Percentiles rank a stretch among this genome's conserved stretches.
Conservation (phyloP, 2,113 vertebrate genomes). For the Formicarius rufipectus region DNA sequence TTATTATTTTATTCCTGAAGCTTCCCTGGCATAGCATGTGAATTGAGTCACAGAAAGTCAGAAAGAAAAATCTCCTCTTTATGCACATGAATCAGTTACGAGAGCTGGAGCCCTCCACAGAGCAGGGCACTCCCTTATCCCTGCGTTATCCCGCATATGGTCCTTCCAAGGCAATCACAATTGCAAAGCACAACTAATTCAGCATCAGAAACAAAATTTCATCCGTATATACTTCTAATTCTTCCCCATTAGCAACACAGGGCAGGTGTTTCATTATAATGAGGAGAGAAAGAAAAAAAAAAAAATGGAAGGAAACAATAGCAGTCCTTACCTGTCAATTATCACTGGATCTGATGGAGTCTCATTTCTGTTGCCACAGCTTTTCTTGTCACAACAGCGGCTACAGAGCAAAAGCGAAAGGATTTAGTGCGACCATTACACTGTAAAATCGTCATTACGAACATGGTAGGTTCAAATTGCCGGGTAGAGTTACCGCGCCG, state of each 20-base stretch:
- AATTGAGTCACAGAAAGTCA: slow-evolving; percentile 74
- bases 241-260: slow-evolving; percentile 69
- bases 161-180: slow-evolving; percentile 61
- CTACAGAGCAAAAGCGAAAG: slow-evolving; percentile 81
- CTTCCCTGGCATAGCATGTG: slow-evolving; percentile 76
- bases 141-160: slow-evolving; percentile 61
- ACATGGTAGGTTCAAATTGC: slow-evolving; percentile 78
- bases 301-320: slow-evolving; percentile 73
- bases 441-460: slow-evolving; percentile 79
- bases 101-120: slow-evolving; percentile 66
- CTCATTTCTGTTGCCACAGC: slow-evolving; percentile 99
- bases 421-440: slow-evolving; percentile 81
- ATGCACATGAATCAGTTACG: slow-evolving; percentile 75
- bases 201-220: slow-evolving; percentile 69
- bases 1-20: slow-evolving; percentile 85
- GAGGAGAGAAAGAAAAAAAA: slow-evolving; percentile 7
- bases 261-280: slow-evolving; percentile 79
- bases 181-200: slow-evolving; percentile 54
- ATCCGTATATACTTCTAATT: slow-evolving; percentile 60
- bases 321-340: slow-evolving; percentile 98
- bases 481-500: slow-evolving; percentile 76
- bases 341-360: slow-evolving; percentile 99
- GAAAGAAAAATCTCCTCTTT: slow-evolving; percentile 71
- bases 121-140: slow-evolving; percentile 62
- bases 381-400: slow-evolving; percentile 99